Base-by-base conservation (phyloP, 2,113 vertebrate species). In the Oreochromis niloticus region DNA sequence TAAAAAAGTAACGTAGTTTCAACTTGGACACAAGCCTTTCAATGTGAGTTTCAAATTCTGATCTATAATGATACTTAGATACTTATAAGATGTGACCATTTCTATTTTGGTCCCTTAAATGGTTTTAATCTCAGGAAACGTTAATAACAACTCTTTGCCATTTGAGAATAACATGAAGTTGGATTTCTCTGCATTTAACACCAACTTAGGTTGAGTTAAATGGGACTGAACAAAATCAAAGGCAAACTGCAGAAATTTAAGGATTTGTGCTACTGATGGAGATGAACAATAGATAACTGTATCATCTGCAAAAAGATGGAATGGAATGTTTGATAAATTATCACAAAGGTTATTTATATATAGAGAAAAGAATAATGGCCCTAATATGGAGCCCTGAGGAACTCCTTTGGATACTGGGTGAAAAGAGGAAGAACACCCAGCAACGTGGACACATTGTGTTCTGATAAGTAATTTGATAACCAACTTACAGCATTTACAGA, bases 1-100 rank as follows among this genome's bases (percentile, higher is more conserved):
- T 12, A 0, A 36, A 63, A 63, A 36, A 7, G 6, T 36, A 63
- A 63, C 1, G 2, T 63, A 0, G 19, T 10, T 63, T 34, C 59
- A 63, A 63, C 17, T n/a, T 36, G 4, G 9, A 63, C 32, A n/a
- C 3, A 63, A 36, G 59, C 9, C 59, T 63, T 63, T 36, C 32
- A 36, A 36, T 63, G 17, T 7, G 59, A 63, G 59, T 0, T 1
- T 36, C n/a, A 63, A 63, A 63, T 63, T 4, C 16, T 63, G 59
- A 63, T 63, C 32, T 66, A 36, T 66, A 66, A n/a, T 12, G 17
- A 36, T 36, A 66, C 61, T n/a, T 66, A n/a, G 61, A 63, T 63
- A 63, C 32, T 63, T 36, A 63, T 63, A 66, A 66, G 32, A 66
- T 12, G 61, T 7, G 61, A 66, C 6, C 17, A 66, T 66, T 66